A percentile compares a stretch with the other conserved stretches of the same genome.
phyloP scores from a whole-genome alignment of 2,888 invertebrate genomes.

The Molorchus minor region DNA sequence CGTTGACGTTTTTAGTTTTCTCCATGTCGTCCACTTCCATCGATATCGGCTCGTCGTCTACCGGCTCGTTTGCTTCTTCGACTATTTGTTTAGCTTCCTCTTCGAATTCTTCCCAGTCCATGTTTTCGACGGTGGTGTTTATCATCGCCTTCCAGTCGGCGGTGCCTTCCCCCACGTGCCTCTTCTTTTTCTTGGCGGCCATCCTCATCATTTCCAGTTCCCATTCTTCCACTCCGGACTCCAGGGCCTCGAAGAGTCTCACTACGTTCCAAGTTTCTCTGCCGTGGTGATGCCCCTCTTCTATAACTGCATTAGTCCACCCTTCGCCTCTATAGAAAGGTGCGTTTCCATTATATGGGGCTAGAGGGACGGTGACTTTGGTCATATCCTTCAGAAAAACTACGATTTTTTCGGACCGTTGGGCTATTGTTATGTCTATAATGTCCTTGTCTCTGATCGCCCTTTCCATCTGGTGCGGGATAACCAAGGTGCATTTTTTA shows the following conservation, averaged over 20 bases:
- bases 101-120: slow-evolving; percentile 59
- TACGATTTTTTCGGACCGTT: slow-evolving; percentile 77
- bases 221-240: slow-evolving; percentile 58
- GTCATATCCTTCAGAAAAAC: slow-evolving; percentile 75
- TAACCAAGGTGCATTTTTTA: slow-evolving; percentile 75
- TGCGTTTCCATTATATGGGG: slow-evolving; percentile 54
- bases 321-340: slow-evolving; percentile 78
- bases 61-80: slow-evolving; percentile 53
- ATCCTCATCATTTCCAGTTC: slow-evolving; percentile 59
- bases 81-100: slow-evolving; percentile 59
- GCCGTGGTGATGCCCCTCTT: slow-evolving; percentile 59
- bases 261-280: slow-evolving; percentile 66
- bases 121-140: slow-evolving; percentile 52
- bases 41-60: slow-evolving; percentile 64
- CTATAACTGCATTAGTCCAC: slow-evolving; percentile 70
- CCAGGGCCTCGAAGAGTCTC: slow-evolving; percentile 67
- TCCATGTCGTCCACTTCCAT: slow-evolving; percentile 65
- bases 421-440: slow-evolving; percentile 77
- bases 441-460: slow-evolving; percentile 82
- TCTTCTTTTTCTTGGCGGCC: slow-evolving; percentile 56
- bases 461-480: slow-evolving; percentile 77
- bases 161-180: slow-evolving; percentile 54
- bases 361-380: slow-evolving; percentile 72
- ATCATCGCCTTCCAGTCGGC: slow-evolving; percentile 59
- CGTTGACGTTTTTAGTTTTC: slow-evolving; percentile 69